Evolutionary conservation across 2,888 invertebrate species (phyloP).

Genomic region (Habrosyne pyritoides): DNA sequence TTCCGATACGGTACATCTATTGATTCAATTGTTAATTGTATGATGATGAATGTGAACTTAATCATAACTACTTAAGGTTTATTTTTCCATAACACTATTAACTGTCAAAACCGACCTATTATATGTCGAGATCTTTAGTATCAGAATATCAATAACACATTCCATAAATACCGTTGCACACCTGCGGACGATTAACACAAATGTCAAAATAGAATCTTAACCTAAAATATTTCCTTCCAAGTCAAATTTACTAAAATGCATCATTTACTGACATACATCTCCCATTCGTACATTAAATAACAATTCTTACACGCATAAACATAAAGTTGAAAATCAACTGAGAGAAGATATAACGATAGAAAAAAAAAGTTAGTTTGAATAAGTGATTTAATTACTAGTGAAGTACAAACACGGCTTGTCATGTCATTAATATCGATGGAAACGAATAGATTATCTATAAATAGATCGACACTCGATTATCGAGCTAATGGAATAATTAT

Average conservation of each 20-base stretch:
- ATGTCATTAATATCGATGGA: constrained; percentile 12
- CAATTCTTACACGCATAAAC: background rate
- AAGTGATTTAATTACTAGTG: constrained; percentile 58
- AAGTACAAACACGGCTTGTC: constrained; percentile 18
- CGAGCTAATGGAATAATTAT: constrained; percentile 45
- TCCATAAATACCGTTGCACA: constrained; percentile 55
- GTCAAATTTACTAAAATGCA: constrained; percentile 57
- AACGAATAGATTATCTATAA: constrained; percentile 19
- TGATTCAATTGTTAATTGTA: too few relatives aligned
- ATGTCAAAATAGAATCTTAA: constrained; percentile 76
- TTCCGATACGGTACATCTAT: too few relatives aligned
- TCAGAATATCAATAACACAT: constrained; percentile 55
- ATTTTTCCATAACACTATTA: too few relatives aligned
- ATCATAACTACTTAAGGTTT: too few relatives aligned
- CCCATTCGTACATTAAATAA: background rate
- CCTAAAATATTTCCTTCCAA: constrained; percentile 64
- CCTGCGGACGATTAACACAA: constrained; percentile 76
- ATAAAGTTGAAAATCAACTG: constrained; percentile 16
- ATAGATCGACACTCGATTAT: constrained; percentile 16
- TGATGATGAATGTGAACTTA: too few relatives aligned
- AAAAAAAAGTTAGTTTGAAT: constrained; percentile 27
- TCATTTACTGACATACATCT: constrained; percentile 22
- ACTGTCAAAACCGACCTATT: too few relatives aligned
- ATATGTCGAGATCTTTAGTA: too few relatives aligned
- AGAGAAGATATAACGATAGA: constrained; percentile 1